Conservation (phyloP, 92 coral and sea anemone species). For the Porites evermanni region DNA sequence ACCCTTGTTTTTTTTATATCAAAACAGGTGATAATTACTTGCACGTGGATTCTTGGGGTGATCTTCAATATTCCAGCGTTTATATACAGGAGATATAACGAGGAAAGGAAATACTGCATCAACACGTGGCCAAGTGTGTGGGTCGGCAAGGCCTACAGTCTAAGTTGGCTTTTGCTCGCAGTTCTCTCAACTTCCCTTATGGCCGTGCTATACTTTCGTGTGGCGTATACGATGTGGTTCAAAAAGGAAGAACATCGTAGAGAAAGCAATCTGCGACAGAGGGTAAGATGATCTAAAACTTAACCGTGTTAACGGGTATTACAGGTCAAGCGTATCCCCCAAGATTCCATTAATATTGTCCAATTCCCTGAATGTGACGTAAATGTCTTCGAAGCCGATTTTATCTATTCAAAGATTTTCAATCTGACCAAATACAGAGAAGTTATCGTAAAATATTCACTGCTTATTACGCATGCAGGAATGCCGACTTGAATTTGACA, state of each 20-base stretch:
- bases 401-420: too few species aligned
- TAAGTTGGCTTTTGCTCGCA: background rate
- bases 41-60: background rate
- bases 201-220: slow-evolving; percentile 7
- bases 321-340: too few species aligned
- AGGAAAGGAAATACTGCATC: background rate
- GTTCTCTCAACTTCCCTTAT: background rate
- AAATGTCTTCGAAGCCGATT: too few species aligned
- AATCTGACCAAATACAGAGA: too few species aligned
- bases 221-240: background rate
- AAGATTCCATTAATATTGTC: too few species aligned
- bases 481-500: too few species aligned
- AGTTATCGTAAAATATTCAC: too few species aligned
- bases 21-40: background rate
- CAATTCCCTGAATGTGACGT: too few species aligned
- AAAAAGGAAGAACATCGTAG: background rate
- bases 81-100: background rate
- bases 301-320: too few species aligned
- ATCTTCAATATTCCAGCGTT: background rate
- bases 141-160: slow-evolving; percentile 9
- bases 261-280: too few species aligned
- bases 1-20: background rate
- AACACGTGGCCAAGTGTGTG: background rate
- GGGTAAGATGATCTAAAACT: too few species aligned
- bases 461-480: too few species aligned